Evolutionary conservation across 2,797 vertebrate genomes (phyloP), one percentile per base, ranked within the genome.

Genomic region (Chrysocyon brachyurus): DNA sequence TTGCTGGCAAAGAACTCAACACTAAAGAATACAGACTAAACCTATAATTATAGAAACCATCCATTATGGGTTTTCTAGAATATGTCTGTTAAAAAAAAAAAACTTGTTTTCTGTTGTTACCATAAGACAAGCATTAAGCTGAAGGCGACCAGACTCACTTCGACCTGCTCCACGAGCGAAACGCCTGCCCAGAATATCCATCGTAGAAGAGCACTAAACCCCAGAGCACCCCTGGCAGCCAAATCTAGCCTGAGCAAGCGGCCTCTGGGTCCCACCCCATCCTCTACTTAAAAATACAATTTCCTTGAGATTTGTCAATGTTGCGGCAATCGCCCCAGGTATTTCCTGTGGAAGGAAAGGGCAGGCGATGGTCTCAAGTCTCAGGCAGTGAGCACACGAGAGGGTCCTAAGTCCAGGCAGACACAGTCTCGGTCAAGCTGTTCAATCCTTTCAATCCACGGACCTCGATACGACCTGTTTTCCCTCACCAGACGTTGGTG

Each of bases 341-440:
- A 12, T 33, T 40, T 82, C 63, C 36, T 77, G 70, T 22, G 26
- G 54, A 57, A 87, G 33, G 54, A 72, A 77, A 52, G 54, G 72
- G 63, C 12, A 11, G 19, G 22, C 33, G 63, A 3, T 12, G 21
- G 2, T 6, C 15, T 15, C 6, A 49, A 61, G 36, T 59, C 81
- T 54, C 3, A 5, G 24, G 75, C 19, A 33, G 31, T 4, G 2
- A 61, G 89, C 70, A 73, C n/a, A 28, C 4, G 49, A 26, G 24
- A 63, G 5, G 36, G 6, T 24, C 33, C 72, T 66, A 7, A 21
- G 1, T 19, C n/a, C n/a, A 49, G 10, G 6, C 11, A 46, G 63
- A 61, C 2, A 0, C 0, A 3, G 56, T 3, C 19, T 16, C 33
- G 5, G 8, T 10, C 40, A 46, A 46, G 40, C 40, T 6, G 40